Evolutionary conservation across 2,888 invertebrate species (phyloP).

Genomic region (Piscicola geometra): DNA sequence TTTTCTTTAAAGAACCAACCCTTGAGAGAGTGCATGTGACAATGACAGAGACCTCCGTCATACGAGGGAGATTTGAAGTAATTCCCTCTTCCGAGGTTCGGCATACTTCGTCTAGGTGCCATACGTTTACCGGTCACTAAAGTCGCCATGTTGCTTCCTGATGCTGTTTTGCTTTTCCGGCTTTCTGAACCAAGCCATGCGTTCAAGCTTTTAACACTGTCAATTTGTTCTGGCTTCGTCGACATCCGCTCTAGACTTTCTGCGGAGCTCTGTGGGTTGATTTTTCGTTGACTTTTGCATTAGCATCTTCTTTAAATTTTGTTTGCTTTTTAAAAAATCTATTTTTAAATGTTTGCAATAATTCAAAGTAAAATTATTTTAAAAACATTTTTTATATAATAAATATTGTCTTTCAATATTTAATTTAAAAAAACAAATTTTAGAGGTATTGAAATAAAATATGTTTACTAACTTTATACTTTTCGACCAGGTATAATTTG

Average conservation of each 20-base stretch:
- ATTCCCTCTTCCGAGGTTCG: constrained; percentile 16
- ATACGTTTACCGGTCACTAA: neutral
- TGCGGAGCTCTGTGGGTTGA: neutral
- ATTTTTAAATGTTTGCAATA: no score
- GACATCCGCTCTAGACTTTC: neutral
- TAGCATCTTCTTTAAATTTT: no score
- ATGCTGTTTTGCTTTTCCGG: neutral
- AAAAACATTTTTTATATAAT: neutral
- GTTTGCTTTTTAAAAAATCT: no score
- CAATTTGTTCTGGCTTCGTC: neutral
- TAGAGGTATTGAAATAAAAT: no score
- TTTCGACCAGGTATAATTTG: constrained; percentile 10
- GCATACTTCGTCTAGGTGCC: constrained; percentile 13
- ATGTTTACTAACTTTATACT: neutral
- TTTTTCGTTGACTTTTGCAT: no score
- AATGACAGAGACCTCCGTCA: neutral
- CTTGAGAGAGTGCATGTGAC: neutral
- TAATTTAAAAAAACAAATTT: no score
- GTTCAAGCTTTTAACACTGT: constrained; percentile 14
- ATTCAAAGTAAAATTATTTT: neutral
- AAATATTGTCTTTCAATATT: neutral
- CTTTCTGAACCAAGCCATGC: neutral
- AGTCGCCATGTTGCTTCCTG: neutral
- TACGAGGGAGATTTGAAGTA: neutral
- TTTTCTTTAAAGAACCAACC: no score